Percentiles rank a stretch among this genome's conserved stretches.
Conservation (phyloP, 1,140 invertebrate species). For the Bombus pyrosoma region DNA sequence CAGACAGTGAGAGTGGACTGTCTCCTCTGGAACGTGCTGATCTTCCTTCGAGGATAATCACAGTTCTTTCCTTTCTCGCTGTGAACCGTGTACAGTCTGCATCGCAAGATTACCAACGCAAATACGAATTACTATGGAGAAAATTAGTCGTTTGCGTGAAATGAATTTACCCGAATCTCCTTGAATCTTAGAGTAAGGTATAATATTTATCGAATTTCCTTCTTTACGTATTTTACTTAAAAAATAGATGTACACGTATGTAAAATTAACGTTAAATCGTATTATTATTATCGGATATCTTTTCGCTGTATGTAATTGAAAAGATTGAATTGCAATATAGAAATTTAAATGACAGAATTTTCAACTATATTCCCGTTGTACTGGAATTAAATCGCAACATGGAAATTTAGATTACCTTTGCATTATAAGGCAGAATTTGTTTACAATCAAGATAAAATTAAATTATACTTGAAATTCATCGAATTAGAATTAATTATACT, state of each 20-base stretch:
- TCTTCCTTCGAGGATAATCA: conserved; percentile 35
- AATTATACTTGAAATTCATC: background rate
- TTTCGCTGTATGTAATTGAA: background rate
- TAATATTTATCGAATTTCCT: background rate
- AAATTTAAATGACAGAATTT: background rate
- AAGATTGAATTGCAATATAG: background rate
- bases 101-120: background rate
- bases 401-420: background rate
- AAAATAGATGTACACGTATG: background rate
- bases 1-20: conserved; percentile 66
- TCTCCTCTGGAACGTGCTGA: conserved; percentile 19
- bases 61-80: background rate
- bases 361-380: no score
- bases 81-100: background rate
- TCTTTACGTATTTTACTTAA: background rate
- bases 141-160: background rate
- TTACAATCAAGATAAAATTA: background rate
- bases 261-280: no score
- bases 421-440: no score
- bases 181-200: background rate
- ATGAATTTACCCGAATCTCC: background rate
- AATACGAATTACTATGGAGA: no score
- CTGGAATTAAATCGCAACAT: background rate
- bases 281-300: no score
- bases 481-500: background rate